Evolutionary conservation across 2,797 vertebrate species (phyloP).

Genomic region (Loris lydekkerianus): DNA sequence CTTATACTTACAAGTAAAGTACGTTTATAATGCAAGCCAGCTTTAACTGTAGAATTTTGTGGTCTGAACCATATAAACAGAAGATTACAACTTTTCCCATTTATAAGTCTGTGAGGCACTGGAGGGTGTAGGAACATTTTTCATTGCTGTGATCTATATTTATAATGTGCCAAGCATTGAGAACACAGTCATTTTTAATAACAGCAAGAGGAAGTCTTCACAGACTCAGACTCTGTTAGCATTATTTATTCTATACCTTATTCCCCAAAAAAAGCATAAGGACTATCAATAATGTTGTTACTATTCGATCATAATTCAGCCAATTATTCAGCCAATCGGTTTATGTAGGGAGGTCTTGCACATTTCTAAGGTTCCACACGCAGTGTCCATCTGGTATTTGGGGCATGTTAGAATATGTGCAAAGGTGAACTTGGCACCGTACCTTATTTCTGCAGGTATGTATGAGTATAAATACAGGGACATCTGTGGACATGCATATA

Average conservation of each 20-base stretch:
- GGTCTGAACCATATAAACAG: not conserved
- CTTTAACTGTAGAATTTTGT: conserved; percentile 2
- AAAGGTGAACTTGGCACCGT: not conserved
- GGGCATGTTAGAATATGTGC: not conserved
- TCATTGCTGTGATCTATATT: not conserved
- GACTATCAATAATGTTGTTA: not conserved
- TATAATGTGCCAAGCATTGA: not conserved
- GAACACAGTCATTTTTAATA: not conserved
- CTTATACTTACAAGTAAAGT: conserved; percentile 44
- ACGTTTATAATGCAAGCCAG: not conserved
- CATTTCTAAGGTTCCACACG: not conserved
- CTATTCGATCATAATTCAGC: not conserved
- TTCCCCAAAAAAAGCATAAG: not conserved
- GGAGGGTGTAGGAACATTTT: not conserved
- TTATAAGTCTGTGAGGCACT: not conserved
- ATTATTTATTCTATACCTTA: not conserved
- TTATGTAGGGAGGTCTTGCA: not conserved
- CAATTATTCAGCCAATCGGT: not conserved
- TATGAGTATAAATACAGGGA: not conserved
- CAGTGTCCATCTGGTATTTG: not conserved
- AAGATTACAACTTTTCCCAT: not conserved
- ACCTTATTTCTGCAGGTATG: not conserved
- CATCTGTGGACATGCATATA: not conserved
- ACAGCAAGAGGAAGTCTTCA: not conserved
- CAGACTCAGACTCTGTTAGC: not conserved